Conservation (phyloP, 1,140 invertebrate genomes). For the Pygmarrhopalites habei region DNA sequence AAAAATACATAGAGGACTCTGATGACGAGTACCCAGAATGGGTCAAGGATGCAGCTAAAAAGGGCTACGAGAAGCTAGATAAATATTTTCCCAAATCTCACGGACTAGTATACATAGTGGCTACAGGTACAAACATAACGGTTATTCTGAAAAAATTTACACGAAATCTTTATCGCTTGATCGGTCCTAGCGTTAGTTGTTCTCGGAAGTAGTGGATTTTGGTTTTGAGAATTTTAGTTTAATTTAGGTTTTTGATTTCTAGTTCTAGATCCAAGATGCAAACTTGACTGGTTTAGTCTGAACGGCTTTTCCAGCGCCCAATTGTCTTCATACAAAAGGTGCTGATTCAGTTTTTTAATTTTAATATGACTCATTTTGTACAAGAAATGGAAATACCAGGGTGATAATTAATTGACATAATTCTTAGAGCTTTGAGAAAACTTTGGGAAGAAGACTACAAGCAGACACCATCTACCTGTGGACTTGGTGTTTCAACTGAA, state of each 20-base stretch:
- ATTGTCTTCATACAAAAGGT: not conserved
- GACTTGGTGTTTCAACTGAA: no score
- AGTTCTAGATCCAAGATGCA: constrained; percentile 18
- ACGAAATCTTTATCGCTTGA: not conserved
- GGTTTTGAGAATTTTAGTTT: no score
- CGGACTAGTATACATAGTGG: constrained; percentile 8
- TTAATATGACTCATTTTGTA: not conserved
- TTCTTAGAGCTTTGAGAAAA: no score
- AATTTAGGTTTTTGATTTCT: constrained; percentile 3
- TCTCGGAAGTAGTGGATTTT: no score
- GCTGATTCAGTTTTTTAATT: not conserved
- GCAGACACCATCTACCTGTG: no score
- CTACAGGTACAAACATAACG: not conserved
- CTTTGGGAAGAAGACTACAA: no score
- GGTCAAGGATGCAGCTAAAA: not conserved
- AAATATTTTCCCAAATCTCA: constrained; percentile 14
- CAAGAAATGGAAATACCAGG: not conserved
- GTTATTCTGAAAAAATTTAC: not conserved
- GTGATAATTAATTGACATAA: no score
- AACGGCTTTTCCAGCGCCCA: not conserved
- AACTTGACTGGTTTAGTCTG: constrained; percentile 8
- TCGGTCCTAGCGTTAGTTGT: no score
- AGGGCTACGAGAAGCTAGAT: constrained; percentile 1
- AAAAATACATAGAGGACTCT: not conserved
- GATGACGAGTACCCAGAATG: not conserved